Base-by-base conservation (phyloP, 2,888 invertebrate species). In the Mesochorus sp. region DNA sequence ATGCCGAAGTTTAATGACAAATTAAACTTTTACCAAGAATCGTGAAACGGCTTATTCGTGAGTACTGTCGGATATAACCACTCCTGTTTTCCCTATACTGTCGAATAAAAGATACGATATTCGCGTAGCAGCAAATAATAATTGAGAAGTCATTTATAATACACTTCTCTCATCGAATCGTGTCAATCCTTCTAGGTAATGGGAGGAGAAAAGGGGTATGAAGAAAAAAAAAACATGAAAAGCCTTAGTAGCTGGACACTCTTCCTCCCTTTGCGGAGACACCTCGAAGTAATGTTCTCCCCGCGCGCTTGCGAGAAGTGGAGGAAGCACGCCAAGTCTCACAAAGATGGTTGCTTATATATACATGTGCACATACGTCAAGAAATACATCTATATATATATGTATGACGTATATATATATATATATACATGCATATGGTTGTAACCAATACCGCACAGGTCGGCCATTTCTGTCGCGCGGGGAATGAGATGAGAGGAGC, bases 401-500 rank as follows among this genome's bases (percentile, higher is more conserved):
- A n/a, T n/a, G n/a, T n/a, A n/a, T n/a, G n/a, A n/a, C n/a, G n/a
- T n/a, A n/a, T n/a, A n/a, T n/a, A n/a, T n/a, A n/a, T n/a, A n/a
- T n/a, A n/a, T n/a, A n/a, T n/a, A 44, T 59, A 34, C 49, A 49
- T 51, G 51, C 70, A 28, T 66, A 72, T 73, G 49, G 72, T 82
- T 87, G 90, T 90, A 90, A 90, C 89, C 85, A 89, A 90, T 87
- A 90, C 89, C 89, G 85, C 83, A 83, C 77, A 71, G 82, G 85
- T 85, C 88, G 85, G 89, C 89, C 89, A 90, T 89, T 90, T 88
- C 55, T 55, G 26, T 70, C 51, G 49, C 64, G 37, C 47, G 57
- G 57, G 47, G 26, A 70, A 57, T 47, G 37, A 47, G 55, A 67
- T 67, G 87, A 86, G 86, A 73, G 74, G 68, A 57, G 49, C 85